Evolutionary conservation across 2,888 invertebrate genomes (phyloP).

Genomic region (Diadegma fenestrale): DNA sequence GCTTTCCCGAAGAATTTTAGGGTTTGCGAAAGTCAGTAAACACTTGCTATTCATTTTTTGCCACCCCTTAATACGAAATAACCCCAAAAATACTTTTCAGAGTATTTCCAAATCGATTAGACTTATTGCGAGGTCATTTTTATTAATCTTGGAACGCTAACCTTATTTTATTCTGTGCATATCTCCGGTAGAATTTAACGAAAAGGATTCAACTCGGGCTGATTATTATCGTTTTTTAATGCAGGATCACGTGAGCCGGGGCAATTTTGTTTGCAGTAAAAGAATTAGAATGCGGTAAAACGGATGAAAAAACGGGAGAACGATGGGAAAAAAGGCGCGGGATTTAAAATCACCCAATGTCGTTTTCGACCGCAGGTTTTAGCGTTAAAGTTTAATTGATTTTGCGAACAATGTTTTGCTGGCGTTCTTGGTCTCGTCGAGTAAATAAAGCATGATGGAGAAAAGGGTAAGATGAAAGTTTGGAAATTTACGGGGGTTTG

Average conservation of each 20-base stretch:
- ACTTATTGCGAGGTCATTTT: neutral
- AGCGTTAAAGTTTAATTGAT: neutral
- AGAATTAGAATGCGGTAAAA: too few relatives aligned
- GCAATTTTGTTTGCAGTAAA: too few relatives aligned
- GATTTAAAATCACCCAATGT: too few relatives aligned
- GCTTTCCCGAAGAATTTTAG: neutral
- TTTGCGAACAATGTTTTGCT: neutral
- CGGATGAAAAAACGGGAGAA: too few relatives aligned
- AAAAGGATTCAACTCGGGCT: too few relatives aligned
- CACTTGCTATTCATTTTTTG: neutral
- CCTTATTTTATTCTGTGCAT: too few relatives aligned
- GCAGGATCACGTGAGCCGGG: too few relatives aligned
- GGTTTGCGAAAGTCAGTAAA: neutral
- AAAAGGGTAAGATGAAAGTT: neutral
- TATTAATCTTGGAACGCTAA: too few relatives aligned
- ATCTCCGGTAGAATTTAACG: too few relatives aligned
- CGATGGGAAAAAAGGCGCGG: too few relatives aligned
- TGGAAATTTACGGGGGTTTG: constrained; percentile 4
- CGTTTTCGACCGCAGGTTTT: too few relatives aligned
- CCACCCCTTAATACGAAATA: neutral
- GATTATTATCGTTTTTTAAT: too few relatives aligned
- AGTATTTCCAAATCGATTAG: neutral
- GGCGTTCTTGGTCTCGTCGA: neutral
- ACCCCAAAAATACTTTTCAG: neutral
- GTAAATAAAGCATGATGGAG: neutral